Evolutionary conservation across 2,113 vertebrate genomes (phyloP).

Genomic region (Microcebus tavaratra): DNA sequence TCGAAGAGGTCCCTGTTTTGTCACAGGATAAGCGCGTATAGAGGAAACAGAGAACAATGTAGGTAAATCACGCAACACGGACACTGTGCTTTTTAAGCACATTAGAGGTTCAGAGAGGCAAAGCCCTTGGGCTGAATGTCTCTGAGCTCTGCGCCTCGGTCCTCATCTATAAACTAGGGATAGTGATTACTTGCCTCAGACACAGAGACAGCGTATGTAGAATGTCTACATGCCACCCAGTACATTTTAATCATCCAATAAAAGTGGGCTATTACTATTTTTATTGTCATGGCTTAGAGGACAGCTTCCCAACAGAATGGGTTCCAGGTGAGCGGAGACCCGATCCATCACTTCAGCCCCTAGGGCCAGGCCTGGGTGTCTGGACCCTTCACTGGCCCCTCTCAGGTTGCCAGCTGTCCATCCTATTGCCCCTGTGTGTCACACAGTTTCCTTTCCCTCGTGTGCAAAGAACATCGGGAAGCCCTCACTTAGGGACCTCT

Average conservation of each 20-base stretch:
- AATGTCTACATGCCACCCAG: neutral
- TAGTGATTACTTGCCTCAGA: neutral
- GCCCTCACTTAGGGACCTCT: neutral
- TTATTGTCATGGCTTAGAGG: neutral
- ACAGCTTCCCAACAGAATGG: neutral
- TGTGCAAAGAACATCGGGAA: neutral
- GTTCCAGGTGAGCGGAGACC: neutral
- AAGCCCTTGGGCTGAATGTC: neutral
- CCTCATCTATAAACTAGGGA: neutral
- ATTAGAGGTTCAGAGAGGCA: neutral
- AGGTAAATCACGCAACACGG: neutral
- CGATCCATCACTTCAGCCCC: neutral
- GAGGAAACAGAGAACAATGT: neutral
- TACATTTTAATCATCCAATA: neutral
- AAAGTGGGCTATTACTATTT: neutral
- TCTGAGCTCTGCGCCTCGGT: slow-evolving; percentile 16
- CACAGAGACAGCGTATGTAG: neutral
- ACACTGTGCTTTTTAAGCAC: neutral
- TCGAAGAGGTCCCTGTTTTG: neutral
- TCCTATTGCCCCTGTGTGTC: neutral
- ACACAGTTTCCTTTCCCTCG: neutral
- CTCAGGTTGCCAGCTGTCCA: neutral
- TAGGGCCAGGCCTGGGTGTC: neutral
- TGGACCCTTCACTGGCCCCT: neutral
- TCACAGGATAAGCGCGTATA: rapidly evolving